Percentiles rank a stretch among this genome's conserved stretches.
Conservation (phyloP, 2,797 vertebrate species). For the Cetoscarus ocellatus region DNA sequence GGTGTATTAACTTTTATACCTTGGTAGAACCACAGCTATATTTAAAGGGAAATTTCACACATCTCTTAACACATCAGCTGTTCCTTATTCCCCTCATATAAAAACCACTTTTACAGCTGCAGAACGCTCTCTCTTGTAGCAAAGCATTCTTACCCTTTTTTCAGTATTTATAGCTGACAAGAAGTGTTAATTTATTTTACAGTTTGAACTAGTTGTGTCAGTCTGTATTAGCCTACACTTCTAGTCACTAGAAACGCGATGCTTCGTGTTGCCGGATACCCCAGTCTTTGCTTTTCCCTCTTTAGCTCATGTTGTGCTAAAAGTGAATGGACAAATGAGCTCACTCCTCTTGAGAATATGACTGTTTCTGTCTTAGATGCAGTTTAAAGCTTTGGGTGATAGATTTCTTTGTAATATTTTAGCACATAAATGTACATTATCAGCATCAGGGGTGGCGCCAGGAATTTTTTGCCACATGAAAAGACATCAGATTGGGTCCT, state of each 20-base stretch:
- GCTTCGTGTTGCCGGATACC: conserved; percentile 10
- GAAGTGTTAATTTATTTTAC: conserved; percentile 9
- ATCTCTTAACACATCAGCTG: neutral
- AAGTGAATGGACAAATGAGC: conserved; percentile 9
- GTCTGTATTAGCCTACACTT: neutral
- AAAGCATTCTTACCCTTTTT: neutral
- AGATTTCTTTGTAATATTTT: conserved; percentile 47
- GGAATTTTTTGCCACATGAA: too few species aligned
- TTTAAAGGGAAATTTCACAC: neutral
- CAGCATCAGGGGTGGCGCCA: too few species aligned
- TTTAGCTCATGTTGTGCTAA: conserved; percentile 1
- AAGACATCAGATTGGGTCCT: too few species aligned
- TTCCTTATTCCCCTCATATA: neutral
- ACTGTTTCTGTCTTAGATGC: conserved; percentile 43
- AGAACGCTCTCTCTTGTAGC: neutral
- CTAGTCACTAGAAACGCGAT: conserved; percentile 1
- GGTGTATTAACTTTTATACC: neutral
- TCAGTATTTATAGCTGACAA: neutral
- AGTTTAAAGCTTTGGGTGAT: conserved; percentile 23
- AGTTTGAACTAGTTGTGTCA: conserved; percentile 17
- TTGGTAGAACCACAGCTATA: neutral
- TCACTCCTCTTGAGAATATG: conserved; percentile 1
- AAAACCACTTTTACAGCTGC: neutral
- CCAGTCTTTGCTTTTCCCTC: conserved; percentile 5
- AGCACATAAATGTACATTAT: conserved; percentile 52